phyloP scores from a whole-genome alignment of 2,888 invertebrate genomes.

The Drosophila macrospina region DNA sequence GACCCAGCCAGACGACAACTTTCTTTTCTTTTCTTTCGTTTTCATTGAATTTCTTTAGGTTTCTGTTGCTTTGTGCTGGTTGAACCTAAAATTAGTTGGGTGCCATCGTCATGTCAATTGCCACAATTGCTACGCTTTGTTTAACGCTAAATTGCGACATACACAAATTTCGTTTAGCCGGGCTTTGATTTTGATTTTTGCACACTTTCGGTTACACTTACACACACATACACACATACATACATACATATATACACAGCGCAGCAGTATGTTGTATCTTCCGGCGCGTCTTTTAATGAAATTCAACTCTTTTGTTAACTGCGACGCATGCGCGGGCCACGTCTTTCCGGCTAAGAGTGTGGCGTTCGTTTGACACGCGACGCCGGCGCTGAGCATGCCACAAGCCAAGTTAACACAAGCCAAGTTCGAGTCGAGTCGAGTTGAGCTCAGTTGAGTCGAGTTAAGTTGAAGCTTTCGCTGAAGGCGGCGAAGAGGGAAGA shows the following conservation, averaged over 20 bases:
- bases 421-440: neutral
- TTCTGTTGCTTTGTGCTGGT: constrained; percentile 59
- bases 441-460: constrained; percentile 15
- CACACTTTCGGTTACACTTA: constrained; percentile 66
- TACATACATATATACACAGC: neutral
- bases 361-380: constrained; percentile 77
- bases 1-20: constrained; percentile 56
- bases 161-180: constrained; percentile 44
- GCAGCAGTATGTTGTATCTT: constrained; percentile 30
- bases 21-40: constrained; percentile 68
- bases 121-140: constrained; percentile 64
- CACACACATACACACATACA: constrained; percentile 11
- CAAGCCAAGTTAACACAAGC: constrained; percentile 40
- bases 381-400: constrained; percentile 47
- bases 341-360: constrained; percentile 73
- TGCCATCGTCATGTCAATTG: constrained; percentile 42
- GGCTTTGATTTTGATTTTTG: constrained; percentile 58
- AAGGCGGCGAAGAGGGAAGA: constrained; percentile 1
- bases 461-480: constrained; percentile 22
- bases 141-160: constrained; percentile 52
- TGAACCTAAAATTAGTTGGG: constrained; percentile 52
- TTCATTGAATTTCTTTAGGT: constrained; percentile 20
- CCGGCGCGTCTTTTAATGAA: constrained; percentile 35
- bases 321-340: constrained; percentile 56
- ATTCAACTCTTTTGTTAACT: constrained; percentile 19